Conservation (phyloP, 2,888 invertebrate genomes). For the Tricholauxania praeusta region DNA sequence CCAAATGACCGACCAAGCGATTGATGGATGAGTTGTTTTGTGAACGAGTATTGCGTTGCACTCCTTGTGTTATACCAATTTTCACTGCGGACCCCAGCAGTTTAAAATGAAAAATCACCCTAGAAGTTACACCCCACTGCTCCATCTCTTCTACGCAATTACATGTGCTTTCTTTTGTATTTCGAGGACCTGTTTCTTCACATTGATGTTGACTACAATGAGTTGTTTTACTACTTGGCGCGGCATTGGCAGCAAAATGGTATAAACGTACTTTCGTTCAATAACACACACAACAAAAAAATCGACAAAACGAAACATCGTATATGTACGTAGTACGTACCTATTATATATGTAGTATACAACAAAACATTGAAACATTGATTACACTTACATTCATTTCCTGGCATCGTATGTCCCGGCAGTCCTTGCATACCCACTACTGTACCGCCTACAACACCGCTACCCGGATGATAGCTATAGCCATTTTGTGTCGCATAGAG, state of each 20-base stretch:
- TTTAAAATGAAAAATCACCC: constrained; percentile 58
- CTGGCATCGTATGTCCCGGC: constrained; percentile 75
- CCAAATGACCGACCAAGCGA: constrained; percentile 8
- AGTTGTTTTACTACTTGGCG: no score
- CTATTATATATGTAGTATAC: not conserved
- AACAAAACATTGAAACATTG: constrained; percentile 7
- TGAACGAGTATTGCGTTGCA: constrained; percentile 33
- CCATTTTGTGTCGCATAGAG: constrained; percentile 88
- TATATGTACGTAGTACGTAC: not conserved
- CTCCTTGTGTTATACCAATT: constrained; percentile 30
- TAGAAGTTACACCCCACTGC: constrained; percentile 38
- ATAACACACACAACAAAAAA: not conserved
- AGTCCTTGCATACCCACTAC: constrained; percentile 61
- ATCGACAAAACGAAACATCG: constrained; percentile 34
- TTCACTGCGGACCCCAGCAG: not conserved
- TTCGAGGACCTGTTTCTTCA: no score
- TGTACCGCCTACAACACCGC: constrained; percentile 67
- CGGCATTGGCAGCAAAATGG: no score
- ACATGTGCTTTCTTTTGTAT: no score
- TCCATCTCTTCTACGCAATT: no score
- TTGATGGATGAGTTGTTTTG: constrained; percentile 51
- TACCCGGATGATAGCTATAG: constrained; percentile 85
- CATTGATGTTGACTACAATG: no score
- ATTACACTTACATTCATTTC: constrained; percentile 80
- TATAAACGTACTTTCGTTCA: no score